Evolutionary conservation across 2,113 vertebrate genomes (phyloP), one percentile per base, ranked within the genome.

Genomic region (Lasiurus borealis): DNA sequence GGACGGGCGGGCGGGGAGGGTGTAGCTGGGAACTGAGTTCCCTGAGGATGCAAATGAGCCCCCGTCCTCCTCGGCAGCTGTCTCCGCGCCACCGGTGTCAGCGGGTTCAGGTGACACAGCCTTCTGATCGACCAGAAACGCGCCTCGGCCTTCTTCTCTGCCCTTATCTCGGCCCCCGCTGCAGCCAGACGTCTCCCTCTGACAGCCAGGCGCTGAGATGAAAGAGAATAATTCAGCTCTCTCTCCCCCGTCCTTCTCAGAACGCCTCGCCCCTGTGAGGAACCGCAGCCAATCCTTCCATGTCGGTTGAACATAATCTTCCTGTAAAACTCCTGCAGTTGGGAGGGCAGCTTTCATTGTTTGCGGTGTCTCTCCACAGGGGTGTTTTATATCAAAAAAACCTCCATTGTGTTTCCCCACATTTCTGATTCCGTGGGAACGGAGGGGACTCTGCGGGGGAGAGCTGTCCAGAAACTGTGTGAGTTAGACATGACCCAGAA

Each of bases 61-160:
- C 5, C 85, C 94, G 97, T 98, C 71, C 88, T 25, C 95, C 64
- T 90, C 21, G 96, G 95, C 96, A 95, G 86, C 88, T 96, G 86
- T 90, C 95, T 86, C 85, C 69, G 89, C 46, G 69, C 62, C 46
- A 19, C 72, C 76, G 87, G 82, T 84, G 88, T 91, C 36, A 84
- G 57, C 23, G 27, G 27, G 88, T 95, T 77, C 82, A 95, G 85
- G 88, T 91, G 95, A 84, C 52, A 88, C 21, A 48, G 50, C 23
- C 52, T 73, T 90, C 91, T 52, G 85, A 93, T 76, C 78, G 64
- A 34, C 64, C 77, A 94, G 78, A 83, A 88, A 83, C 52, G 15
- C 7, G 11, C 29, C 46, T 84, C 54, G 64, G 50, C 19, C 27
- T 50, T 88, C 66, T 93, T 52, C 52, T 95, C 96, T 92, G 80